Evolutionary conservation across 2,113 vertebrate genomes (phyloP).

Genomic region (Tetrax tetrax): DNA sequence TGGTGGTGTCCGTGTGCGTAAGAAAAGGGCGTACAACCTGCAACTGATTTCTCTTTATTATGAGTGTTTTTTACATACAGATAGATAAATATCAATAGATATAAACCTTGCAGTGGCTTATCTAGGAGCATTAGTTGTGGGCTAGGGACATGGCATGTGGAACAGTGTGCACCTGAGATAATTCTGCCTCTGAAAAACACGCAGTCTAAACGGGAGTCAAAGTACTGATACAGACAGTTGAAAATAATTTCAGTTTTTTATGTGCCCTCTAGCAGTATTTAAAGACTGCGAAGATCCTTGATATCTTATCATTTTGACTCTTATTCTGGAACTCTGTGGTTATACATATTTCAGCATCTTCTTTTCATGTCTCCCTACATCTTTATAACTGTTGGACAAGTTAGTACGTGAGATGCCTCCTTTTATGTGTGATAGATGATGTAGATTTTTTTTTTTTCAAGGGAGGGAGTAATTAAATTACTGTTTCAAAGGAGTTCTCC

Average conservation of each 20-base stretch:
- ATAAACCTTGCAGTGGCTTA: not conserved
- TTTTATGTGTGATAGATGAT: conserved; percentile 46
- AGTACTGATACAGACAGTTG: not conserved
- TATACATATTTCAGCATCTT: conserved; percentile 30
- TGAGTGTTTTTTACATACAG: not conserved
- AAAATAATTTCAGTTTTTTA: not conserved
- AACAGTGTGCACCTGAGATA: not conserved
- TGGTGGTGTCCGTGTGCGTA: not conserved
- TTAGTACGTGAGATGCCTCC: not conserved
- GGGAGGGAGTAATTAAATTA: conserved; percentile 41
- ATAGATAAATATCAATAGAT: too few relatives aligned
- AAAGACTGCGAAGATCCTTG: not conserved
- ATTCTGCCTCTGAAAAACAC: not conserved
- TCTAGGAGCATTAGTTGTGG: not conserved
- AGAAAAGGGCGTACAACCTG: not conserved
- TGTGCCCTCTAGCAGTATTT: not conserved
- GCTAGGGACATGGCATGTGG: not conserved
- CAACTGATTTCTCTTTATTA: not conserved
- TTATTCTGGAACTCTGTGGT: conserved; percentile 24
- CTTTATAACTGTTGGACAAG: conserved; percentile 40
- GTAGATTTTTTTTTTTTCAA: conserved; percentile 27
- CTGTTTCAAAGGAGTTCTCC: conserved; percentile 19
- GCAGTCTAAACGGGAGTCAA: not conserved
- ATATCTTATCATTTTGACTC: not conserved
- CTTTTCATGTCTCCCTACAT: not conserved